These are phyloP conservation scores for Indri indri DNA, from an alignment of 2,113 vertebrate species.

Conservation along the genomic window DNA sequence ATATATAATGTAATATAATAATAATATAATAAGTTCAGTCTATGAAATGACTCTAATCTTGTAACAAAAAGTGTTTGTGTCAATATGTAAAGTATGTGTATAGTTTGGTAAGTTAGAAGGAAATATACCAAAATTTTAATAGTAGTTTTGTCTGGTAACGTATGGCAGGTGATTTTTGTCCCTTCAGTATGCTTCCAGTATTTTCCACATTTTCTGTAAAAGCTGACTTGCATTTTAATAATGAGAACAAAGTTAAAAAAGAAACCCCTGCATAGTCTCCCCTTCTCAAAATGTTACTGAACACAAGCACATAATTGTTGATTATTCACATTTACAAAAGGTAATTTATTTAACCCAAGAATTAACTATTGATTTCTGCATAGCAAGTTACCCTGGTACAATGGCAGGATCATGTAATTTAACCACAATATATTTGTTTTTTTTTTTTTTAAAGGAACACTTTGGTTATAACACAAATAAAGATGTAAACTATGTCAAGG, in stretches of 20 bases:
- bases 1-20: neutral
- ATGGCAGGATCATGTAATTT: neutral
- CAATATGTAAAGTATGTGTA: neutral
- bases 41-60: neutral
- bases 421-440: neutral
- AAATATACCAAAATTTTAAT: neutral
- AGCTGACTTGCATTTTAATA: neutral
- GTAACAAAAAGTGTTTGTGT: neutral
- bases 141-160: neutral
- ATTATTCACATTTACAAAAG: neutral
- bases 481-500: neutral
- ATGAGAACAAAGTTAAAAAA: neutral
- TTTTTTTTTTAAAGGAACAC: neutral
- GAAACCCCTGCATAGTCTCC: neutral
- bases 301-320: neutral
- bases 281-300: neutral
- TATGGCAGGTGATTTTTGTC: neutral
- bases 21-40: neutral
- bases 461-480: neutral
- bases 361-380: neutral
- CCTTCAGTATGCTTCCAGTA: neutral
- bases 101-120: neutral
- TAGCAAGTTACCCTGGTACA: neutral
- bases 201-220: neutral
- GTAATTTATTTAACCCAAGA: neutral